Evolutionary conservation across 1,140 invertebrate genomes (phyloP), one percentile per base, ranked within the genome.

Genomic region (Mercenaria mercenaria): DNA sequence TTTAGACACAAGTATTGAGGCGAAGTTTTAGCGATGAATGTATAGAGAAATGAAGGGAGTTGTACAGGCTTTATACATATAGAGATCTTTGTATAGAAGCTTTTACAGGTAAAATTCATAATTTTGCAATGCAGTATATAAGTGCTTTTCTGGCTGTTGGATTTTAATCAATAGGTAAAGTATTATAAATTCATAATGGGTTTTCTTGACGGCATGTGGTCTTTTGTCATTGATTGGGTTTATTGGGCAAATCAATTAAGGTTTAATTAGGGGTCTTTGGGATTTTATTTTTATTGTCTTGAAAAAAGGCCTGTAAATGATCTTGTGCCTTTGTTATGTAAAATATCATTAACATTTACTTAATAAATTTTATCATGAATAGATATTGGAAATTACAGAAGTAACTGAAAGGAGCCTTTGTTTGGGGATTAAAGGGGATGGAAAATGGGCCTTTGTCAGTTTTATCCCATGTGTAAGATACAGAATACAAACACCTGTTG

Each of bases 1-100:
- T 87, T 87, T 87, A 87, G 85, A 85, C 59, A 79, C 85, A 79
- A 87, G 85, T 87, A 87, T 87, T 87, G 85, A 87, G 59, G 85
- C 76, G 64, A 87, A 87, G 85, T 87, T 87, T 77, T 59, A 79
- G 69, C 61, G 52, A 50, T 87, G 72, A 87, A 79, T 87, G 74
- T 76, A 87, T 56, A 87, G 85, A 87, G 85, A 87, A 86, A 87
- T 39, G 61, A 76, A 79, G 85, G 85, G 76, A 79, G 72, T 87
- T 87, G 59, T 79, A 87, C 69, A 76, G 69, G 15, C 50, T 87
- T 87, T 79, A 79, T 87, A 87, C 85, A 87, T 87, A 87, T 79
- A 87, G 85, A 79, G 76, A 56, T 61, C 85, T 87, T 87, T 87
- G 85, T 87, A 87, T 79, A 50, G 26, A 47, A 64, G 61, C 56